Base-by-base conservation (phyloP, 2,797 vertebrate species). In the Sorex maritimensis region DNA sequence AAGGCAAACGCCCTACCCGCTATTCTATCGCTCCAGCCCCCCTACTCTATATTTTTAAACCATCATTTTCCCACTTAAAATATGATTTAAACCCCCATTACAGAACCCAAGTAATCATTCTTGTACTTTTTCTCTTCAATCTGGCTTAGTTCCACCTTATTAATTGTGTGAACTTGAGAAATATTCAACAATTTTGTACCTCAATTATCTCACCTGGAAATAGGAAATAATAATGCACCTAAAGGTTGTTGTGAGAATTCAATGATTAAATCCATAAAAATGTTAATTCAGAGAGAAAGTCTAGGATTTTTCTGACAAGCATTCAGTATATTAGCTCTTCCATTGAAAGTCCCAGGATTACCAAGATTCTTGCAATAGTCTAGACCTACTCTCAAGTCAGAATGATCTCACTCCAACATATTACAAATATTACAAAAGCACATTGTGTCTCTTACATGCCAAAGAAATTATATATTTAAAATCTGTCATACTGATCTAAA, bases 401-500 rank as follows among this genome's bases (percentile, higher is more conserved):
- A 34, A 6, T 71, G 15, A 38, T 38, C 69, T 71, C 15, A 38
- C 6, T 38, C 34, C 17, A 4, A 71, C 30, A 71, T 17, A 34
- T 34, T n/a, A 61, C 17, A 61, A 61, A 61, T 21, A 61, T 15
- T 61, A 6, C 6, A 61, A 19, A 19, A 61, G 5, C 21, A 34
- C 4, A 10, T 41, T 41, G 7, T 41, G 34, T 61, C 21, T 72
- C 71, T 34, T 38, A 24, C 41, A 23, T 24, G 19, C 17, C 21
- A 72, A 41, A 69, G 30, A 34, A 21, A 41, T 41, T 72, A 71
- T 38, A 38, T 21, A 38, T 21, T 38, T 8, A 41, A 83, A 82
- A 86, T 90, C 30, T 19, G 0, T 44, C 44, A 86, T 44, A 85
- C 0, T 82, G 34, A 73, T n/a, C 4, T 84, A 86, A 89, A 84